These are phyloP conservation scores for Phortica magna DNA, from an alignment of 2,888 invertebrate genomes.

Conservation along the genomic window DNA sequence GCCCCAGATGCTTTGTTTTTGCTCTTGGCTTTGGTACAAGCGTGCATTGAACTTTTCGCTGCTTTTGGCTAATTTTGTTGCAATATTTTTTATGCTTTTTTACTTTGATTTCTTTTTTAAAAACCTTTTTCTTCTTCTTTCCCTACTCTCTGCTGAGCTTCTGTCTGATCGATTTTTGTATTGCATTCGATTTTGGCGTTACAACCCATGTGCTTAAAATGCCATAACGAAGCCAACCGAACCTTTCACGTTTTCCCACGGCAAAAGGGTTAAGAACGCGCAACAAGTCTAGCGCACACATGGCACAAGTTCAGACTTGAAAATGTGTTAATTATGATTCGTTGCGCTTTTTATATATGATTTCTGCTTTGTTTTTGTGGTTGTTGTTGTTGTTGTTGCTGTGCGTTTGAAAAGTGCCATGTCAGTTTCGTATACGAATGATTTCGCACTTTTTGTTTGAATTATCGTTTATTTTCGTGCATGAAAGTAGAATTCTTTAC, in stretches of 20 bases:
- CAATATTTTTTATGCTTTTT: conserved; percentile 53
- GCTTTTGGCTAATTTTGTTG: conserved; percentile 34
- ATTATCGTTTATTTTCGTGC: conserved; percentile 26
- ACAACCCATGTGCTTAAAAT: conserved; percentile 68
- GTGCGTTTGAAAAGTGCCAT: conserved; percentile 39
- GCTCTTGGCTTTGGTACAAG: conserved; percentile 50
- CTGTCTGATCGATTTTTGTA: conserved; percentile 37
- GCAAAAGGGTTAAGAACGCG: conserved; percentile 44
- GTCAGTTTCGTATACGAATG: conserved; percentile 50
- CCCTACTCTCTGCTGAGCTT: conserved; percentile 16
- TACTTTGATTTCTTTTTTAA: conserved; percentile 57
- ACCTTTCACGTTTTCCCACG: conserved; percentile 57
- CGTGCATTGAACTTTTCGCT: conserved; percentile 68
- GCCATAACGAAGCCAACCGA: not conserved
- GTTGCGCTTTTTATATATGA: conserved; percentile 37
- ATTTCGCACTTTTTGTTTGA: conserved; percentile 44
- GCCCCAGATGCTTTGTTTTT: conserved; percentile 50
- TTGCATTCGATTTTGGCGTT: conserved; percentile 63
- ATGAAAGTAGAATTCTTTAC: no score
- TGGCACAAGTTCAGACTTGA: conserved; percentile 52
- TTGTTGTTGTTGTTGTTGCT: not conserved
- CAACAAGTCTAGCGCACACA: conserved; percentile 59
- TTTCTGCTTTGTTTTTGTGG: not conserved
- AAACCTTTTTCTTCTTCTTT: conserved; percentile 45
- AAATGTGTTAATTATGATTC: conserved; percentile 65